These are phyloP conservation scores for Sebastes cheni DNA, from an alignment of 2,797 vertebrate species.

Conservation along the genomic window DNA sequence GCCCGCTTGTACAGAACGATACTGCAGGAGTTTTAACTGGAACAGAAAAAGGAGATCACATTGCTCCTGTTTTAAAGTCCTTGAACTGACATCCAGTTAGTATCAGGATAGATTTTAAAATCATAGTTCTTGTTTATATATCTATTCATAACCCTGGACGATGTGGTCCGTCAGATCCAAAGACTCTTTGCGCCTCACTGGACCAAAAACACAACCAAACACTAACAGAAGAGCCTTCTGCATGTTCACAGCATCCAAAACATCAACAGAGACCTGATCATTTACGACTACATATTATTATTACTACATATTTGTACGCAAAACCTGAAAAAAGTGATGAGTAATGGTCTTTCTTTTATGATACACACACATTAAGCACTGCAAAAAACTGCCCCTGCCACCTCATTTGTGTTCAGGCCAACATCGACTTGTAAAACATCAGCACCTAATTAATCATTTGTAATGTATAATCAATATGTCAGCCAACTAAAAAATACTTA, in stretches of 20 bases:
- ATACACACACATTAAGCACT: background rate
- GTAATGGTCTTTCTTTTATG: conserved; percentile 16
- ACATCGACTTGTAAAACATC: conserved; percentile 44
- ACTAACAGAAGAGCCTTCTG: background rate
- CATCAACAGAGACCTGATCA: background rate
- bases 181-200: background rate
- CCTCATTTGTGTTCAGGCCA: conserved; percentile 39
- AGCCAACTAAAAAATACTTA: conserved; percentile 30
- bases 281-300: background rate
- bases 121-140: background rate
- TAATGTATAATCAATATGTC: conserved; percentile 45
- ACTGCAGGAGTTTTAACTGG: conserved; percentile 15
- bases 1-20: background rate
- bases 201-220: background rate
- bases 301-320: background rate
- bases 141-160: background rate
- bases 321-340: conserved; percentile 31
- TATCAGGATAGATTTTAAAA: conserved; percentile 1
- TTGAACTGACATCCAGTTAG: background rate
- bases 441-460: conserved; percentile 52
- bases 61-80: background rate
- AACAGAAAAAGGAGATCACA: background rate
- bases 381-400: conserved; percentile 38
- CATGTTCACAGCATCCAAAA: background rate
- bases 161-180: background rate